Percentiles rank a stretch among this genome's conserved stretches.
These are phyloP conservation scores for Lateolabrax maculatus DNA, from an alignment of 2,797 vertebrate species.

Conservation along the genomic window DNA sequence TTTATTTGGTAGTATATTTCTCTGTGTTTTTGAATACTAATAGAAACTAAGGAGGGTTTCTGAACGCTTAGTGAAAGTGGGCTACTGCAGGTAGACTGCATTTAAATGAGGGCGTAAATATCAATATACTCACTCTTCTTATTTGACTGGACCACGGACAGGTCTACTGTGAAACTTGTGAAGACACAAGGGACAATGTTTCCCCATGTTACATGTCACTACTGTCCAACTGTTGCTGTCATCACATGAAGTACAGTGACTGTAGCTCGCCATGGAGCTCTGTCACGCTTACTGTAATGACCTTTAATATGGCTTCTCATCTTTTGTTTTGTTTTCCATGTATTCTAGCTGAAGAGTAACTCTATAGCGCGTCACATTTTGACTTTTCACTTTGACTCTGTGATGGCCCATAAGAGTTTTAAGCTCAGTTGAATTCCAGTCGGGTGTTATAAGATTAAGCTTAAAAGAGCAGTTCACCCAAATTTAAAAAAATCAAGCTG, in stretches of 20 bases:
- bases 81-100: background rate
- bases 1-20: no score
- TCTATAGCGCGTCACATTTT: background rate
- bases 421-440: background rate
- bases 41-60: background rate
- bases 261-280: background rate
- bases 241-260: conserved; percentile 4
- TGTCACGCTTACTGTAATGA: conserved; percentile 10
- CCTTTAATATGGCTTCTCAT: background rate
- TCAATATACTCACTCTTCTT: background rate
- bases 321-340: conserved; percentile 20
- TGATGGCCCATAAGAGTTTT: background rate
- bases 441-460: background rate
- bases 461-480: background rate
- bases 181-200: background rate
- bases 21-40: conserved; percentile 4
- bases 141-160: background rate
- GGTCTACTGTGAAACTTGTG: background rate
- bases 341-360: background rate
- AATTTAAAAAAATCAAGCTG: background rate
- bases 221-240: background rate
- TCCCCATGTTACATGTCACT: background rate
- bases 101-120: background rate
- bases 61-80: background rate
- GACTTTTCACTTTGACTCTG: background rate